Conservation (phyloP, 2,888 invertebrate species). For the Cerceris ruficornis region DNA sequence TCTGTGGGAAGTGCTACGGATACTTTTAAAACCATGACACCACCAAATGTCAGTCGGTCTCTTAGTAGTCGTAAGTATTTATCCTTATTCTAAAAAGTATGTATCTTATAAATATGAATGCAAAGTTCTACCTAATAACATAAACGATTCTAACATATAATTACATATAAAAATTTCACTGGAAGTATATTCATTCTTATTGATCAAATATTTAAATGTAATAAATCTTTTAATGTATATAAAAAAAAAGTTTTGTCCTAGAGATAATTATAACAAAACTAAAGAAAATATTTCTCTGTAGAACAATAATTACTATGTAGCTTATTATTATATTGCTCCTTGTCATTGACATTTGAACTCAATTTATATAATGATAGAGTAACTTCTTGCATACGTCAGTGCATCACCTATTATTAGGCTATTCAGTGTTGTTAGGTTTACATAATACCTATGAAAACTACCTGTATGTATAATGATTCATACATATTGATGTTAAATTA, state of each 20-base stretch:
- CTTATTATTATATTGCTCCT: neutral
- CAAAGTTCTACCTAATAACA: neutral
- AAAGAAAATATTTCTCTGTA: neutral
- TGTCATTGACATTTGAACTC: conserved; percentile 43
- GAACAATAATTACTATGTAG: neutral
- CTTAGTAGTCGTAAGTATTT: conserved; percentile 76
- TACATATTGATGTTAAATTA: neutral
- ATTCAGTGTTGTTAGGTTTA: conserved; percentile 9
- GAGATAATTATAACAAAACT: neutral
- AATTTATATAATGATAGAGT: conserved; percentile 22
- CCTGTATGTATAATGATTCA: neutral
- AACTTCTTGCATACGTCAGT: conserved; percentile 27
- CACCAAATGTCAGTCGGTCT: conserved; percentile 75
- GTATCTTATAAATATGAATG: conserved; percentile 12
- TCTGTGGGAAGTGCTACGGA: conserved; percentile 73
- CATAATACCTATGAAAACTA: conserved; percentile 16
- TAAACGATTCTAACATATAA: neutral
- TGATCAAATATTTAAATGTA: no score
- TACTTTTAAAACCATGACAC: conserved; percentile 74
- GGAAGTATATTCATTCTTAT: neutral
- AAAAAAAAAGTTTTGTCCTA: neutral
- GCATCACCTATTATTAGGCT: conserved; percentile 21
- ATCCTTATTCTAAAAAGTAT: conserved; percentile 8
- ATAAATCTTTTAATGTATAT: no score
- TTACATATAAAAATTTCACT: neutral